These are phyloP conservation scores for Eubucco bourcierii DNA, from an alignment of 2,113 vertebrate species.

Conservation along the genomic window DNA sequence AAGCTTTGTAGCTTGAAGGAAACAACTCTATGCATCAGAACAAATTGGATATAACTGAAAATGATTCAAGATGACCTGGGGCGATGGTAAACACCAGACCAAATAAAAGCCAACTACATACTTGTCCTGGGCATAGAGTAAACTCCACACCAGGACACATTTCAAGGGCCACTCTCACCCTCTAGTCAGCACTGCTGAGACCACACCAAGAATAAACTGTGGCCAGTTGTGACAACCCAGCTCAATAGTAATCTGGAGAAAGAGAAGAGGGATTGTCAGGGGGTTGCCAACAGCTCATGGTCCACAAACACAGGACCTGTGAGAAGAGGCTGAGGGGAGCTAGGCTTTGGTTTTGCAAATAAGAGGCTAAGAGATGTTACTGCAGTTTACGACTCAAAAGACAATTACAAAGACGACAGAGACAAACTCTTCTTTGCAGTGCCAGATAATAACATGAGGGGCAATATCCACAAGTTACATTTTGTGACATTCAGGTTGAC, in stretches of 20 bases:
- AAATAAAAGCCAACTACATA: background rate
- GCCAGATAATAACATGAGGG: background rate
- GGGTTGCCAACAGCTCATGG: background rate
- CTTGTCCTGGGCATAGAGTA: background rate
- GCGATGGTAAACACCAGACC: background rate
- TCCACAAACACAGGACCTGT: background rate
- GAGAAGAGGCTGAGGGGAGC: background rate
- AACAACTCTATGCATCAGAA: background rate
- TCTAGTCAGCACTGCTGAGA: background rate
- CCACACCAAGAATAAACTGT: background rate
- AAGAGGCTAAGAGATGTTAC: background rate
- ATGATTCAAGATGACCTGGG: background rate
- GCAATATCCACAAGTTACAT: rapidly evolving
- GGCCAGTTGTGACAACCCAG: background rate
- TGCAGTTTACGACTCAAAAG: background rate
- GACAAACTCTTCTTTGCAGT: background rate
- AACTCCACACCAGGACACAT: background rate
- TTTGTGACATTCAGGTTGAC: background rate
- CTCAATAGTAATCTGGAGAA: background rate
- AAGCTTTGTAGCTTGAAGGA: background rate
- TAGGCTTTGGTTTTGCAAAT: background rate
- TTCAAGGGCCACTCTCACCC: background rate
- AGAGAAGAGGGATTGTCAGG: background rate
- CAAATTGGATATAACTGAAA: background rate
- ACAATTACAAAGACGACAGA: background rate